Conservation (phyloP, 2,888 invertebrate species). For the Ophion costatus region DNA sequence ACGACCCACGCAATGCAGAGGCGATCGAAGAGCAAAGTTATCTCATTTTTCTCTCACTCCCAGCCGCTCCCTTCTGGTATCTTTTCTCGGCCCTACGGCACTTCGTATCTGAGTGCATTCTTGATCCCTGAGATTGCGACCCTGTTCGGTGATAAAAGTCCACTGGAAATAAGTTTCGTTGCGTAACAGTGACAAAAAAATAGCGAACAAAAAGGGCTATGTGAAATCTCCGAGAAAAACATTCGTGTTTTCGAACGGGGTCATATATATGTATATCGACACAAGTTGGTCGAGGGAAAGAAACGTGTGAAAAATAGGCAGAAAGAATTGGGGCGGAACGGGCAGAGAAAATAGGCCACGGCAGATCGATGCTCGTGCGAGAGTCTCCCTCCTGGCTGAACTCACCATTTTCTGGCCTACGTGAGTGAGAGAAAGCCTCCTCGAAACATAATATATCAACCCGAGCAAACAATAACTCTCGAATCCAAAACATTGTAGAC, state of each 20-base stretch:
- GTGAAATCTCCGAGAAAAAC: slow-evolving; percentile 23
- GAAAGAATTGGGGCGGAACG: slow-evolving; percentile 55
- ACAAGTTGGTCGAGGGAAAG: slow-evolving; percentile 18
- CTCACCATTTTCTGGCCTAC: slow-evolving; percentile 47
- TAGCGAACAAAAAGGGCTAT: slow-evolving; percentile 1
- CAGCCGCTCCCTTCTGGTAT: slow-evolving; percentile 6
- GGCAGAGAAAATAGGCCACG: slow-evolving; percentile 59
- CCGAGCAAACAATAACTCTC: slow-evolving; percentile 31
- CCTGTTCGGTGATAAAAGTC: slow-evolving; percentile 46
- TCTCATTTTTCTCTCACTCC: slow-evolving; percentile 50
- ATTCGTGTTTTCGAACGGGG: slow-evolving; percentile 28
- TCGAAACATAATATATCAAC: slow-evolving; percentile 31
- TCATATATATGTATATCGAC: slow-evolving; percentile 8
- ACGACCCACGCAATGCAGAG: neutral
- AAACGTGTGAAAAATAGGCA: slow-evolving; percentile 52
- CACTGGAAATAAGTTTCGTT: slow-evolving; percentile 18
- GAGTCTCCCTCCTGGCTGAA: slow-evolving; percentile 31
- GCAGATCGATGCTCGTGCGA: slow-evolving; percentile 54
- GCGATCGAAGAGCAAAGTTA: slow-evolving; percentile 30
- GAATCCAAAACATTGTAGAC: slow-evolving; percentile 5
- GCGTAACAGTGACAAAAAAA: slow-evolving; percentile 2
- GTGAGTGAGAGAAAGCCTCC: slow-evolving; percentile 15
- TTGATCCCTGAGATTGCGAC: slow-evolving; percentile 17
- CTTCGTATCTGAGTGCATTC: slow-evolving; percentile 31
- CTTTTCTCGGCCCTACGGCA: slow-evolving; percentile 28